Evolutionary conservation across 2,888 invertebrate species (phyloP).

Genomic region (Pomacea canaliculata): DNA sequence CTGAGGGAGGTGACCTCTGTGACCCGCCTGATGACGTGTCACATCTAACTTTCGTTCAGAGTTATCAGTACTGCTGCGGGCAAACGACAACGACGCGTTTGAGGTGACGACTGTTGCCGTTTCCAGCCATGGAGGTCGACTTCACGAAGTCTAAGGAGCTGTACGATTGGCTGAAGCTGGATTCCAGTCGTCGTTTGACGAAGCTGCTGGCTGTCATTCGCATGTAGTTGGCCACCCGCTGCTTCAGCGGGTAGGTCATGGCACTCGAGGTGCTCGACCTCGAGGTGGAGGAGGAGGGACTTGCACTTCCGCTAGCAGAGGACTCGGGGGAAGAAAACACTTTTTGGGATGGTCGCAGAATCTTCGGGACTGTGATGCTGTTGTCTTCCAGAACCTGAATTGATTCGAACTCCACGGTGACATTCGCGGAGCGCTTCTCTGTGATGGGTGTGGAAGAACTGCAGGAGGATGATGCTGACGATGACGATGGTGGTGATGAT

Average conservation of each 20-base stretch:
- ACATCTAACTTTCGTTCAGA: no score
- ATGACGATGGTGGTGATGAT: neutral
- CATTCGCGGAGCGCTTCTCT: neutral
- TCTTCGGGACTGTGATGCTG: slow-evolving; percentile 17
- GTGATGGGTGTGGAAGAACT: neutral
- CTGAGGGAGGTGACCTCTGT: no score
- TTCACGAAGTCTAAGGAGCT: slow-evolving; percentile 32
- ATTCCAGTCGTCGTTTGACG: slow-evolving; percentile 30
- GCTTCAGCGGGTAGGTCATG: slow-evolving; percentile 16
- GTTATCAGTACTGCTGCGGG: no score
- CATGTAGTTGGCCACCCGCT: slow-evolving; percentile 25
- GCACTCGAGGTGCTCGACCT: neutral
- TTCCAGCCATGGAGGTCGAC: neutral
- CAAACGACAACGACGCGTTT: no score
- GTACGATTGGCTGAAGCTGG: slow-evolving; percentile 34
- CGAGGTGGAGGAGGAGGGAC: neutral
- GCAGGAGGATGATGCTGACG: neutral
- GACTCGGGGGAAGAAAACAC: neutral
- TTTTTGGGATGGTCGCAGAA: slow-evolving; percentile 8
- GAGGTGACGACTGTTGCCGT: no score
- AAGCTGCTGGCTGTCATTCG: slow-evolving; percentile 27
- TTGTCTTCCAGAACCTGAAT: neutral
- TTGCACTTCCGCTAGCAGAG: neutral
- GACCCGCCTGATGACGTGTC: no score
- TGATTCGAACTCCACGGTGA: neutral